phyloP scores from a whole-genome alignment of 2,888 invertebrate species.

The Aphodius granarius region DNA sequence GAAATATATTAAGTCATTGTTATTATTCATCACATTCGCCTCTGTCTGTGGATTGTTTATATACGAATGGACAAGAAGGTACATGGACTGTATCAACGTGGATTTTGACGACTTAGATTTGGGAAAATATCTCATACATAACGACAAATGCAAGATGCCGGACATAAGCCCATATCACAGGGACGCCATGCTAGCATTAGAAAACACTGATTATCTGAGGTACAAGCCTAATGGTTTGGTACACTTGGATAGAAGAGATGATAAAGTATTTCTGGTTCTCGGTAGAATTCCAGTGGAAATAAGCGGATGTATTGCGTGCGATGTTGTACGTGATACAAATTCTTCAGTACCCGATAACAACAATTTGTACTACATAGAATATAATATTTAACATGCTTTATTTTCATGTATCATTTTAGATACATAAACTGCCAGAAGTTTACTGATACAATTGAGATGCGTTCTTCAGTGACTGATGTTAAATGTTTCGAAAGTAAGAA shows the following conservation, averaged over 20 bases:
- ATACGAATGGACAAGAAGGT: neutral
- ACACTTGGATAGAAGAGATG: neutral
- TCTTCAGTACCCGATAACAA: neutral
- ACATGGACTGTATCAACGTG: neutral
- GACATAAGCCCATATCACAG: neutral
- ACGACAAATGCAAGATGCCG: neutral
- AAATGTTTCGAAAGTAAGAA: neutral
- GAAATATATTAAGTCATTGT: neutral
- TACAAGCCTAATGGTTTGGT: neutral
- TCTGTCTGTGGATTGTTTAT: neutral
- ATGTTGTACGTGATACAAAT: neutral
- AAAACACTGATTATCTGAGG: neutral
- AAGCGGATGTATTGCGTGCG: neutral
- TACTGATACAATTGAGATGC: neutral
- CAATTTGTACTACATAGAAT: neutral
- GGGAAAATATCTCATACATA: neutral
- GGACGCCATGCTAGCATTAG: neutral
- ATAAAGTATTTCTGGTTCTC: neutral
- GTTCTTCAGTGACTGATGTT: neutral
- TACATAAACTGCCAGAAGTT: neutral
- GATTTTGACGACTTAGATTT: neutral
- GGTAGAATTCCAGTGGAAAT: neutral
- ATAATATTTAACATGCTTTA: neutral
- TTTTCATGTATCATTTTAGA: neutral
- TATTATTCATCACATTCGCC: neutral